These are phyloP conservation scores for Pangasius djambal DNA, from an alignment of 2,797 vertebrate species.

Conservation along the genomic window DNA sequence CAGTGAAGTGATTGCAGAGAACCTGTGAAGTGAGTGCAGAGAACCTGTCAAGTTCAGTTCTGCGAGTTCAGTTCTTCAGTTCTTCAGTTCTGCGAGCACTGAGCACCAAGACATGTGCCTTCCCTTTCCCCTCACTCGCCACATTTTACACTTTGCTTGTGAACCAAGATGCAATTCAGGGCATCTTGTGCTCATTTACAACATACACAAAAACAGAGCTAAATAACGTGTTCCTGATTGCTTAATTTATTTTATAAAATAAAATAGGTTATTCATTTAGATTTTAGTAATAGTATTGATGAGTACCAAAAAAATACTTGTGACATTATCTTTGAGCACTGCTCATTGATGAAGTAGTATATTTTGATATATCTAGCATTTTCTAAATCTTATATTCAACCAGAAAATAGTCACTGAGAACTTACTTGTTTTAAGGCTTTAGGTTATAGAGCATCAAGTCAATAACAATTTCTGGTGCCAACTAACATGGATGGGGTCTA, in stretches of 20 bases:
- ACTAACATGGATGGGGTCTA: not conserved
- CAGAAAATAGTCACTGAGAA: not conserved
- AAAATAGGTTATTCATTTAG: not conserved
- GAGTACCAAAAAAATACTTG: not conserved
- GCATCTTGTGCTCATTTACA: not conserved
- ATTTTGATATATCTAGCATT: not conserved
- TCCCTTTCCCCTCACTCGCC: not conserved
- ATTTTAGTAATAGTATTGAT: not conserved
- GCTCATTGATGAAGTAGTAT: not conserved
- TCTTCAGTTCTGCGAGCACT: not conserved
- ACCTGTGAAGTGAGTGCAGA: not conserved
- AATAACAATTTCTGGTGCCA: not conserved
- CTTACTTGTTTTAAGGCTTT: not conserved
- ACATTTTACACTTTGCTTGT: not conserved
- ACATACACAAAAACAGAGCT: not conserved
- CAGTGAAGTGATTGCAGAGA: not conserved
- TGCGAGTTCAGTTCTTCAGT: not conserved
- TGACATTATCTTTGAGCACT: not conserved
- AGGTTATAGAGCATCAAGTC: not conserved
- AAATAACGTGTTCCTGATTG: not conserved
- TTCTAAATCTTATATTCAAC: not conserved
- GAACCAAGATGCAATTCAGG: not conserved
- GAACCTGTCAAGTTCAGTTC: not conserved
- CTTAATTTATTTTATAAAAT: not conserved
- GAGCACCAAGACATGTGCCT: not conserved